Conservation (phyloP, 2,797 vertebrate species). For the Sebastolobus alascanus region DNA sequence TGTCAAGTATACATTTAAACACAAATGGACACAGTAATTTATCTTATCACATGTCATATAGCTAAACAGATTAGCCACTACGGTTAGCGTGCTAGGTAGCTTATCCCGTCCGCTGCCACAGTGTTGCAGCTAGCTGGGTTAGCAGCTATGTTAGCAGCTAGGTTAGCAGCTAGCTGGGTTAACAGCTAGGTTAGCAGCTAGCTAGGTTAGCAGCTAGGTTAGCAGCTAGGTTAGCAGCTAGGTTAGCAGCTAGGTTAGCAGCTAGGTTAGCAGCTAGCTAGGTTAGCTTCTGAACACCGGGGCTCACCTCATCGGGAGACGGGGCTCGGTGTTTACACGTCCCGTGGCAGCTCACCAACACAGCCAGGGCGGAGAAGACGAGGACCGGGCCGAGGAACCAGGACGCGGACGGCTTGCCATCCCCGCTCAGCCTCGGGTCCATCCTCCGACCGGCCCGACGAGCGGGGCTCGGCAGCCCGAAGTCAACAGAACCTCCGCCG, state of each 20-base stretch:
- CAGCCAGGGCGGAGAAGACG: conserved; percentile 59
- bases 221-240: too few relatives aligned
- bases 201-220: too few relatives aligned
- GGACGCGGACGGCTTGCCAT: conserved; percentile 66
- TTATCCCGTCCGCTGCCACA: not conserved
- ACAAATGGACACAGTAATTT: too few relatives aligned
- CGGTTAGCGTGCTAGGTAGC: conserved; percentile 31
- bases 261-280: too few relatives aligned
- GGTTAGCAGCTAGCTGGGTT: not conserved
- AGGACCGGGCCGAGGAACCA: conserved; percentile 58
- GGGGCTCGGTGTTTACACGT: conserved; percentile 82
- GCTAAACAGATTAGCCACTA: not conserved
- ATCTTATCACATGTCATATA: not conserved
- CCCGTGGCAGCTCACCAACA: conserved; percentile 68
- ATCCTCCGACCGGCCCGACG: conserved; percentile 73
- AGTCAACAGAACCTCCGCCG: conserved; percentile 60
- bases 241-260: too few relatives aligned
- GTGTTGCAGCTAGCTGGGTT: not conserved
- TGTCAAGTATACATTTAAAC: not conserved
- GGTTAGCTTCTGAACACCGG: not conserved
- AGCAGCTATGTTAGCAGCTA: too few relatives aligned
- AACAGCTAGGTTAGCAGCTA: too few relatives aligned
- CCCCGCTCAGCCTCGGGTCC: conserved; percentile 75
- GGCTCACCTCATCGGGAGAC: conserved; percentile 75
- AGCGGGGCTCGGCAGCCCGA: conserved; percentile 57